Percentiles rank a stretch among this genome's conserved stretches.
Conservation (phyloP, 2,113 vertebrate genomes). For the Chionis minor region DNA sequence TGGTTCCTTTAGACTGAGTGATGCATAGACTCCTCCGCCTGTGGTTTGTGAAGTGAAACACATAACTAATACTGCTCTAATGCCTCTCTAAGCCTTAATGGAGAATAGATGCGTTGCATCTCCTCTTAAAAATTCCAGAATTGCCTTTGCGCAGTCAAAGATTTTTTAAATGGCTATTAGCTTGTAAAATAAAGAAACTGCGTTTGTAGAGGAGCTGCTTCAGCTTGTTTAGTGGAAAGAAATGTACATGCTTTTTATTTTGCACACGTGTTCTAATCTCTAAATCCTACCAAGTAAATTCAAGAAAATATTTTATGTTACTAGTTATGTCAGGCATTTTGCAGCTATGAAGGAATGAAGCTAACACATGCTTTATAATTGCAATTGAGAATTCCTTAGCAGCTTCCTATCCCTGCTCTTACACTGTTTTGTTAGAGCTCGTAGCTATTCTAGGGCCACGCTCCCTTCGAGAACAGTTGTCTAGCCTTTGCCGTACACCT, state of each 20-base stretch:
- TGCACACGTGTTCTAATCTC: neutral
- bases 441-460: neutral
- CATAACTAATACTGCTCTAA: neutral
- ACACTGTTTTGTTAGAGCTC: neutral
- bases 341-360: neutral
- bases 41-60: neutral
- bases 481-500: neutral
- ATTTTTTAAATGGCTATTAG: neutral
- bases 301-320: neutral
- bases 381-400: neutral
- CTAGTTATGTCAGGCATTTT: neutral
- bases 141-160: neutral
- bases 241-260: neutral
- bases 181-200: neutral
- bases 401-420: neutral
- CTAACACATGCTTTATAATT: neutral
- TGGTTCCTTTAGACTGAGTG: neutral
- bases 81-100: neutral
- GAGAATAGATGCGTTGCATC: neutral
- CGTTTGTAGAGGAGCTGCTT: neutral
- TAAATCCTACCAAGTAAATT: neutral
- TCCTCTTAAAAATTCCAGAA: neutral
- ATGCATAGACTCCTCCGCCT: neutral
- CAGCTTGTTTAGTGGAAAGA: neutral
- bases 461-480: neutral